These are phyloP conservation scores for Reticulitermes speratus DNA, from an alignment of 1,140 invertebrate genomes.

Conservation along the genomic window DNA sequence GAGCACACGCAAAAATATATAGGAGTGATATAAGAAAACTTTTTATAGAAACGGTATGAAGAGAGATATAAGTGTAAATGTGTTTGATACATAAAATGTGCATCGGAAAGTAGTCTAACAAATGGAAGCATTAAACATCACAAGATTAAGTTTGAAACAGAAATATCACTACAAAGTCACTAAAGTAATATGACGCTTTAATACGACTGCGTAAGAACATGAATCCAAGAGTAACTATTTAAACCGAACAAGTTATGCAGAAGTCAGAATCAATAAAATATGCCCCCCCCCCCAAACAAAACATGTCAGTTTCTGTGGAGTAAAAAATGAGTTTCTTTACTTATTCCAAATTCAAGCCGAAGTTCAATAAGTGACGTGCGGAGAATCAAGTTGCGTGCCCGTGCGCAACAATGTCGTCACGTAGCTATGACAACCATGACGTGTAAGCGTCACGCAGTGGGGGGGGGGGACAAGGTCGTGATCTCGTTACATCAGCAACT, in stretches of 20 bases:
- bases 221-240: not conserved
- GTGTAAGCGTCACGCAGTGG: not conserved
- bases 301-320: not conserved
- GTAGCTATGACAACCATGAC: not conserved
- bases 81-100: not conserved
- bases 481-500: not conserved
- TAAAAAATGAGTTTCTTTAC: not conserved
- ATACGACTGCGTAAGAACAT: not conserved
- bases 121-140: not conserved
- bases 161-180: no score
- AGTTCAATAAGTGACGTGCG: not conserved
- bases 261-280: not conserved
- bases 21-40: not conserved
- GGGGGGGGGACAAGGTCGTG: not conserved
- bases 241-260: not conserved
- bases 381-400: not conserved
- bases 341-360: not conserved
- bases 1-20: slow-evolving; percentile 1
- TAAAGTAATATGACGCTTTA: not conserved
- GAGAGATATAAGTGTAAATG: not conserved
- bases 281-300: not conserved
- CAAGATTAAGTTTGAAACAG: no score
- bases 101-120: not conserved
- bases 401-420: not conserved
- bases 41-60: not conserved